Percentiles rank a stretch among this genome's conserved stretches.
Conservation (phyloP, 2,113 vertebrate genomes). For the Numenius arquata region DNA sequence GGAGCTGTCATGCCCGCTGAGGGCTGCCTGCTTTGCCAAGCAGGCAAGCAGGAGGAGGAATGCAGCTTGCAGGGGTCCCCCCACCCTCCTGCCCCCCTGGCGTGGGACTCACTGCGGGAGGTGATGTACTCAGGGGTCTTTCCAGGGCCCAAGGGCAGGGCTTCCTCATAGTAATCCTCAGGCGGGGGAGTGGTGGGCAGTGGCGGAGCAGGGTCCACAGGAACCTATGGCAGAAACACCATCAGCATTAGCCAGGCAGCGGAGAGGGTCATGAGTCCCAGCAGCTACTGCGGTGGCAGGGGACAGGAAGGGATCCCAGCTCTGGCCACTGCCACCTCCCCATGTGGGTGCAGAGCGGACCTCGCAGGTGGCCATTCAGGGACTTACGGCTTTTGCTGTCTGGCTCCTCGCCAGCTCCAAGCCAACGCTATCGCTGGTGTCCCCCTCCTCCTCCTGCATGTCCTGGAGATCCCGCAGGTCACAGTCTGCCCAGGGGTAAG, state of each 20-base stretch:
- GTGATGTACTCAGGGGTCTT: constrained; percentile 91
- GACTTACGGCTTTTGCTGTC: constrained; percentile 59
- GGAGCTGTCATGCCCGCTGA: fast-evolving
- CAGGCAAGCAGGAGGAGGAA: background rate
- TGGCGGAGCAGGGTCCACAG: constrained; percentile 84
- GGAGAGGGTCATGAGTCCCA: background rate
- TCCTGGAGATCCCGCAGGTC: constrained; percentile 88
- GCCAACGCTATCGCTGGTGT: constrained; percentile 60
- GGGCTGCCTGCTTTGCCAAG: background rate
- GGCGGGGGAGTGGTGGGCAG: constrained; percentile 89
- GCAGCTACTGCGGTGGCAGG: background rate
- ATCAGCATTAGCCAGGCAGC: background rate
- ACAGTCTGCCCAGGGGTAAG: constrained; percentile 78
- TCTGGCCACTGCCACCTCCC: background rate
- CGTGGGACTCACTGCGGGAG: constrained; percentile 81
- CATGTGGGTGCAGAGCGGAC: fast-evolving
- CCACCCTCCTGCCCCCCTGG: background rate
- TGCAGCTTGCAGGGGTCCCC: background rate
- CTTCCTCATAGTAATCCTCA: constrained; percentile 98
- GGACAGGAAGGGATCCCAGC: background rate
- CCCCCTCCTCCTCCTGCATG: constrained; percentile 85
- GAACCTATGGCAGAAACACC: constrained; percentile 64
- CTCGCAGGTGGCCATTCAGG: fast-evolving
- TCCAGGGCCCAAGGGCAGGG: constrained; percentile 90
- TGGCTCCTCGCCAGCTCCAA: constrained; percentile 54